Conservation (phyloP, 37 sponge, comb jelly and placozoan species). For the Spongilla lacustris region DNA sequence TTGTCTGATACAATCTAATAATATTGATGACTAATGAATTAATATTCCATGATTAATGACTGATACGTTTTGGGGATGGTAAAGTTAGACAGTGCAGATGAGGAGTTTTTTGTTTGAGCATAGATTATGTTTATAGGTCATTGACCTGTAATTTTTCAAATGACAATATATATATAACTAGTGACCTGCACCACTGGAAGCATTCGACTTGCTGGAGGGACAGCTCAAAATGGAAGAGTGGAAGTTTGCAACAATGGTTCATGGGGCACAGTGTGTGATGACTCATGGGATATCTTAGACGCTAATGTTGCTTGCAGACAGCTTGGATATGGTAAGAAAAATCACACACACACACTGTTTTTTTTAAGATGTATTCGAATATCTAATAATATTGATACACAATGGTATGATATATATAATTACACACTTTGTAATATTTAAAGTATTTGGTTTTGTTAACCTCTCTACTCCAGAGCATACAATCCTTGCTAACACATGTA, state of each 20-base stretch:
- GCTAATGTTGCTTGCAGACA: constrained; percentile 47
- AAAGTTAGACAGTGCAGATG: not conserved
- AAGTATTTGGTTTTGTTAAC: not conserved
- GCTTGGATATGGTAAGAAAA: constrained; percentile 23
- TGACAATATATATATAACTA: not conserved
- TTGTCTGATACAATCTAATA: too few relatives aligned
- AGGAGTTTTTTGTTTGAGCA: too few relatives aligned
- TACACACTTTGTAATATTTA: too few relatives aligned
- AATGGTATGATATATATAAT: too few relatives aligned
- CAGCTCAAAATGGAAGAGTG: constrained; percentile 26
- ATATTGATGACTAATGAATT: too few relatives aligned
- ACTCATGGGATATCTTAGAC: constrained; percentile 34
- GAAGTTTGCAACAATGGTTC: constrained; percentile 37
- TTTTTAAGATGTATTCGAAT: not conserved
- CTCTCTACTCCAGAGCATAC: not conserved
- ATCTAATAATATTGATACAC: not conserved
- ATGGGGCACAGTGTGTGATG: constrained; percentile 66
- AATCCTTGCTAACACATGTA: not conserved
- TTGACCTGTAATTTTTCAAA: not conserved
- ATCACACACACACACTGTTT: too few relatives aligned
- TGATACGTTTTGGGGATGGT: too few relatives aligned
- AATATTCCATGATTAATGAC: too few relatives aligned
- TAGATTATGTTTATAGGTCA: not conserved
- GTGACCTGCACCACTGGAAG: constrained; percentile 22
- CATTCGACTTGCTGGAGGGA: constrained; percentile 34